Percentiles rank a stretch among this genome's conserved stretches.
phyloP scores from a whole-genome alignment of 2,888 invertebrate genomes.

The Chymomyza amoena region DNA sequence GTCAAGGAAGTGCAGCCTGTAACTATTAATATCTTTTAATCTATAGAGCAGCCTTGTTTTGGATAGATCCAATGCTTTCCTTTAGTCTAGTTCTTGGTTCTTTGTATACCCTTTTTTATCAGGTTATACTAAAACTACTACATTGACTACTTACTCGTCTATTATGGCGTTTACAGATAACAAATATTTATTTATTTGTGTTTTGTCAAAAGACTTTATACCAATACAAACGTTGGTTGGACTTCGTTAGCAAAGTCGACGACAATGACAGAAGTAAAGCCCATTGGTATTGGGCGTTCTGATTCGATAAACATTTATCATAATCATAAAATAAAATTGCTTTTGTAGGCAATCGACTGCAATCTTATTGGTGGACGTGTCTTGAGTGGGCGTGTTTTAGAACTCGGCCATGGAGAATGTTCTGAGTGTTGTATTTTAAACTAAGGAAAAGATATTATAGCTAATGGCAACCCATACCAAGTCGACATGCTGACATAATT shows the following conservation, averaged over 20 bases:
- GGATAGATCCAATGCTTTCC: background rate
- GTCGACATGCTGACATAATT: background rate
- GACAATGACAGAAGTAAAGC: slow-evolving; percentile 21
- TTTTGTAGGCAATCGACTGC: slow-evolving; percentile 55
- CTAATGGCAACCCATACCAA: background rate
- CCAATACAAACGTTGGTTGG: slow-evolving; percentile 34
- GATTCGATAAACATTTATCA: slow-evolving; percentile 77
- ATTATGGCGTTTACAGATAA: slow-evolving; percentile 67
- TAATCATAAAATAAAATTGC: slow-evolving; percentile 63
- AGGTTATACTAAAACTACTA: slow-evolving; percentile 45
- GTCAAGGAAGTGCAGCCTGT: background rate
- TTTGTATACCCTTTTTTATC: slow-evolving; percentile 40
- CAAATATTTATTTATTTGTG: slow-evolving; percentile 62
- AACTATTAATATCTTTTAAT: background rate
- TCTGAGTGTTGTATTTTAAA: background rate
- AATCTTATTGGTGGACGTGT: slow-evolving; percentile 60
- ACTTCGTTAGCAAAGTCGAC: slow-evolving; percentile 9
- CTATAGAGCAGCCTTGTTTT: background rate
- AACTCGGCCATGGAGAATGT: background rate
- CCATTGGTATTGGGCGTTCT: slow-evolving; percentile 55
- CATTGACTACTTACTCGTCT: slow-evolving; percentile 43
- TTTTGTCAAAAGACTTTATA: slow-evolving; percentile 58
- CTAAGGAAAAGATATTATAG: background rate
- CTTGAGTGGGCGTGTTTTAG: slow-evolving; percentile 53
- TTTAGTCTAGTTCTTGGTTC: slow-evolving; percentile 22